Conservation (phyloP, 2,113 vertebrate species). For the Trichomycterus rosablanca region DNA sequence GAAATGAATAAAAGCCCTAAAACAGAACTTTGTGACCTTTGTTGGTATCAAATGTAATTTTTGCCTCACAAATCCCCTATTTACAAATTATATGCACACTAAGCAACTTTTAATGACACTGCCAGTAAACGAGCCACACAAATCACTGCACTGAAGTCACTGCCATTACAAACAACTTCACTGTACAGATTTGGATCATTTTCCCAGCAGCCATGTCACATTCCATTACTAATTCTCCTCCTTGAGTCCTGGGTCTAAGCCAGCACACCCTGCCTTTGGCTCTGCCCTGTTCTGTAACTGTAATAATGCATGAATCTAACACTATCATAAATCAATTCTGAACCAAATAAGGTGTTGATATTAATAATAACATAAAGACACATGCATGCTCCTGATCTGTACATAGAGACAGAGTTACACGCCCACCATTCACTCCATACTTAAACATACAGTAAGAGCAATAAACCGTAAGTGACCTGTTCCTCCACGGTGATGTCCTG, state of each 20-base stretch:
- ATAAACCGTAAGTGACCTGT: conserved; percentile 56
- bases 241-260: neutral
- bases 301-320: neutral
- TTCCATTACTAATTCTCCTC: conserved; percentile 38
- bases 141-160: neutral
- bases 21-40: too few species aligned
- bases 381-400: neutral
- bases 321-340: neutral
- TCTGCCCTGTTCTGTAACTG: conserved; percentile 5
- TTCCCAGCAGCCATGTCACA: conserved; percentile 28
- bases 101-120: neutral
- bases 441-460: too few species aligned
- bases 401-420: conserved; percentile 5
- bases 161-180: neutral
- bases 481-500: conserved; percentile 65
- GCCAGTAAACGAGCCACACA: neutral
- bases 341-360: too few species aligned
- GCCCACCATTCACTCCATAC: conserved; percentile 1
- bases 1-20: too few species aligned
- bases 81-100: neutral
- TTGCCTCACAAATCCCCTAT: too few species aligned
- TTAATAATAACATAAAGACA: neutral
- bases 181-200: conserved; percentile 13
- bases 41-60: too few species aligned
- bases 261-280: conserved; percentile 23